A percentile compares a stretch with the other conserved stretches of the same genome.
These are phyloP conservation scores for Trichonephila clavipes DNA, from an alignment of 1,140 invertebrate species.

Conservation along the genomic window DNA sequence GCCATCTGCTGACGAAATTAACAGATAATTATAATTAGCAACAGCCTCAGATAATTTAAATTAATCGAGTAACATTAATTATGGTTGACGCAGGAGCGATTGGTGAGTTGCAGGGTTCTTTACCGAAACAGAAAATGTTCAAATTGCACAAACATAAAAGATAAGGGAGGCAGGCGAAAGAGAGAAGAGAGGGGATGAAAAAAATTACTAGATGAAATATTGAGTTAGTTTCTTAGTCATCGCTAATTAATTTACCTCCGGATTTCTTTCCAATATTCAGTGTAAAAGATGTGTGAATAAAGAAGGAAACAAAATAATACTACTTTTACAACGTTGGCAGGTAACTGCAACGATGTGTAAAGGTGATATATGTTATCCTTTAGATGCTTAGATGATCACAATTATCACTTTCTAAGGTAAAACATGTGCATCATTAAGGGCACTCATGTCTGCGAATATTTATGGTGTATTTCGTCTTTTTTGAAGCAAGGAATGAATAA, in stretches of 20 bases:
- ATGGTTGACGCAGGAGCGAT: slow-evolving; percentile 17
- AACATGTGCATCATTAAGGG: slow-evolving; percentile 57
- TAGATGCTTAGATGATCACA: slow-evolving; percentile 45
- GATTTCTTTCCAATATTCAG: slow-evolving; percentile 54
- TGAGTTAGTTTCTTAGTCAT: slow-evolving; percentile 60
- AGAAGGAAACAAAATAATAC: slow-evolving; percentile 18
- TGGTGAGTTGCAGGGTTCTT: neutral
- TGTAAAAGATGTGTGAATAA: slow-evolving; percentile 21
- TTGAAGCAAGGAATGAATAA: slow-evolving; percentile 27
- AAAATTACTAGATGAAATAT: slow-evolving; percentile 60
- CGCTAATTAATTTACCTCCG: slow-evolving; percentile 54
- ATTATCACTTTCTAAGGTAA: slow-evolving; percentile 57
- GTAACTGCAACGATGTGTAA: neutral
- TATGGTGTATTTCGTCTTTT: slow-evolving; percentile 20
- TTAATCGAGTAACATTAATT: slow-evolving; percentile 64
- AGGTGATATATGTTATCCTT: slow-evolving; percentile 35
- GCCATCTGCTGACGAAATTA: slow-evolving; percentile 70
- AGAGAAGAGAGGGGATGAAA: neutral
- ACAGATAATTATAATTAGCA: slow-evolving; percentile 69
- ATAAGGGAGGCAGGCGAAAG: slow-evolving; percentile 27
- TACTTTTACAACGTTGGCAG: neutral
- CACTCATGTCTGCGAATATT: slow-evolving; percentile 28
- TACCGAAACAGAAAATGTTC: slow-evolving; percentile 30
- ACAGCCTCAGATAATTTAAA: slow-evolving; percentile 62
- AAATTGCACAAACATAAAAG: slow-evolving; percentile 42